phyloP scores from a whole-genome alignment of 1,140 invertebrate species.

The Drosophila lini region DNA sequence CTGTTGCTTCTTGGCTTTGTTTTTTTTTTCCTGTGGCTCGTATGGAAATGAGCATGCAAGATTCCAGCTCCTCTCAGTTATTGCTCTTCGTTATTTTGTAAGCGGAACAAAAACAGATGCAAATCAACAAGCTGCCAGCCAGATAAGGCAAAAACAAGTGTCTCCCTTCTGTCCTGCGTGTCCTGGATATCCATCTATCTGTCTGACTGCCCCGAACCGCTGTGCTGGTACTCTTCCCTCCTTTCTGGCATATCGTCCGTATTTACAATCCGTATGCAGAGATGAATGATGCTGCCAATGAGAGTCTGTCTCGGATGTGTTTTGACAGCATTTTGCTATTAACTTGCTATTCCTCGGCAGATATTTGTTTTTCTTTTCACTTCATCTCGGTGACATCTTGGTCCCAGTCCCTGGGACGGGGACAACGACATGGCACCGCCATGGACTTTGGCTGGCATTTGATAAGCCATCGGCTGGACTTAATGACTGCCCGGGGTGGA shows the following conservation, averaged over 20 bases:
- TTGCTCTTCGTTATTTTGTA: constrained; percentile 42
- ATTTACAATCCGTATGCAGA: constrained; percentile 65
- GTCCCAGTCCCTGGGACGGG: background rate
- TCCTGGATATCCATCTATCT: constrained; percentile 35
- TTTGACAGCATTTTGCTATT: constrained; percentile 69
- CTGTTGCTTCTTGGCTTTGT: constrained; percentile 18
- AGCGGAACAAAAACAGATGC: constrained; percentile 64
- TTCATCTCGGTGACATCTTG: constrained; percentile 26
- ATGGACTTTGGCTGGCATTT: constrained; percentile 21
- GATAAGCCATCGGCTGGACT: constrained; percentile 39
- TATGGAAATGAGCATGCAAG: constrained; percentile 59
- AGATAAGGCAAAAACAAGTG: constrained; percentile 62
- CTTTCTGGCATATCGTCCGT: constrained; percentile 25
- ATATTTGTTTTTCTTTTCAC: constrained; percentile 50
- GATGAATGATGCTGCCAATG: constrained; percentile 67
- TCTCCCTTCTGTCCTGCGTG: constrained; percentile 38
- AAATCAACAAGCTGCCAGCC: constrained; percentile 70
- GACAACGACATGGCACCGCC: constrained; percentile 1
- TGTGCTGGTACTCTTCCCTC: background rate
- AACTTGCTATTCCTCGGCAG: constrained; percentile 53
- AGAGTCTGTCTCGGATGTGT: constrained; percentile 49
- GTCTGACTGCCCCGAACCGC: background rate
- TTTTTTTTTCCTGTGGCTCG: constrained; percentile 1
- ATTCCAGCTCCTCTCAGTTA: constrained; percentile 34
- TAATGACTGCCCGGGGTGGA: constrained; percentile 32